These are phyloP conservation scores for Zosterops hypoxanthus DNA, from an alignment of 2,113 vertebrate species.

Conservation along the genomic window DNA sequence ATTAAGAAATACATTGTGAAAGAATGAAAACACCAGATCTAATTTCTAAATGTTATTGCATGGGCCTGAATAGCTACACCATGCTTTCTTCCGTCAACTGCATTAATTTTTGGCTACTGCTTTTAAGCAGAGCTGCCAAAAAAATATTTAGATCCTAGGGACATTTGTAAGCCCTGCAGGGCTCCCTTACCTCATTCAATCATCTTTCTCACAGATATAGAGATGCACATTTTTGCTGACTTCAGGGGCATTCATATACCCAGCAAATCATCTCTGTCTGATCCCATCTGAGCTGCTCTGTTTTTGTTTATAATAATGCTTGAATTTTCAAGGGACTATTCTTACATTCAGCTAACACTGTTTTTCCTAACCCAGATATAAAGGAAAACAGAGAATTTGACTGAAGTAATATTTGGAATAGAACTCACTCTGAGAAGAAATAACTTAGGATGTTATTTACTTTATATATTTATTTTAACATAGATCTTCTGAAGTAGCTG, in stretches of 20 bases:
- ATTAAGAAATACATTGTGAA: conserved; percentile 27
- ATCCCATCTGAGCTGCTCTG: conserved; percentile 39
- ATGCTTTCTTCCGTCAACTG: neutral
- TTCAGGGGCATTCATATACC: conserved; percentile 35
- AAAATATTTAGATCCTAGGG: conserved; percentile 27
- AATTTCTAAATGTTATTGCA: neutral
- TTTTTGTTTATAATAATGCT: conserved; percentile 49
- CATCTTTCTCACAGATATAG: conserved; percentile 41
- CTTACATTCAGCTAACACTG: conserved; percentile 7
- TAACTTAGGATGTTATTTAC: neutral
- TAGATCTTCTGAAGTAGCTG: neutral
- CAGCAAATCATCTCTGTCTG: conserved; percentile 52
- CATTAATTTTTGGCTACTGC: conserved; percentile 42
- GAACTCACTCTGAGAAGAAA: neutral
- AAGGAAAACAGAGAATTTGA: neutral
- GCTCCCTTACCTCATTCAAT: conserved; percentile 66
- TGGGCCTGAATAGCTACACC: neutral
- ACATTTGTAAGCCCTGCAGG: conserved; percentile 52
- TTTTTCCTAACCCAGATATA: neutral
- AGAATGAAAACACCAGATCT: conserved; percentile 16
- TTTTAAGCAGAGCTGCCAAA: conserved; percentile 54
- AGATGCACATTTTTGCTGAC: conserved; percentile 65
- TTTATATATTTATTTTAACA: neutral
- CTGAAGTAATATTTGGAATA: neutral
- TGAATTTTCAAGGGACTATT: conserved; percentile 16